Base-by-base conservation (phyloP, 2,888 invertebrate species). In the Chydorus sphaericus region DNA sequence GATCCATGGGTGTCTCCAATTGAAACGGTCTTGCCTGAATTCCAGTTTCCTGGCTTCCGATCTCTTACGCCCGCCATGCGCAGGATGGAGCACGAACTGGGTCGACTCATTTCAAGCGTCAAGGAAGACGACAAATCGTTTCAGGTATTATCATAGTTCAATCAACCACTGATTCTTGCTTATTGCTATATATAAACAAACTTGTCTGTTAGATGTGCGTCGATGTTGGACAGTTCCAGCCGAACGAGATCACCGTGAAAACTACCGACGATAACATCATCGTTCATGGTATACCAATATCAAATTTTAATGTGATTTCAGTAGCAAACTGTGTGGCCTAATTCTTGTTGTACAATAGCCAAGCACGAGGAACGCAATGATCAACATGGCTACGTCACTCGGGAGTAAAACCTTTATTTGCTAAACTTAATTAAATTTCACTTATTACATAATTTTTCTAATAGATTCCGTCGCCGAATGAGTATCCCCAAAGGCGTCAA, bases 401-500 rank as follows among this genome's bases (percentile, higher is more conserved):
- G 55, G n/a, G 55, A 55, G 55, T 55, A 48, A 49, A 30, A 48
- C 16, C 14, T 2, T 23, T 44, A 8, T 33, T 33, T 33, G 26
- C 3, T 11, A 23, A 4, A 1, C 23, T 8, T 33, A 23, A 26
- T 14, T 44, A 3, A 44, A 44, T 3, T 39, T 39, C 10, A 3
- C n/a, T 36, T 2, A 33, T 8, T 36, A 6, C 14, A 26, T 38
- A n/a, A n/a, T 38, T 14, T 50, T 20, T 50, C 10, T 26, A 11
- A 20, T 14, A 53, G 50, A 18, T 57, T 57, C 44, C 57, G 57
- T 11, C 57, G 57, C 20, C 57, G 57, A 26, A 30, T 44, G 14
- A 48, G 39, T n/a, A 38, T 57, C 26, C 57, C 57, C n/a, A 18
- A 53, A 52, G 48, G 51, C n/a, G 57, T 57, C 29, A 57, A 57